Evolutionary conservation across 2,888 invertebrate genomes (phyloP).

Genomic region (Criorhina ranunculi): DNA sequence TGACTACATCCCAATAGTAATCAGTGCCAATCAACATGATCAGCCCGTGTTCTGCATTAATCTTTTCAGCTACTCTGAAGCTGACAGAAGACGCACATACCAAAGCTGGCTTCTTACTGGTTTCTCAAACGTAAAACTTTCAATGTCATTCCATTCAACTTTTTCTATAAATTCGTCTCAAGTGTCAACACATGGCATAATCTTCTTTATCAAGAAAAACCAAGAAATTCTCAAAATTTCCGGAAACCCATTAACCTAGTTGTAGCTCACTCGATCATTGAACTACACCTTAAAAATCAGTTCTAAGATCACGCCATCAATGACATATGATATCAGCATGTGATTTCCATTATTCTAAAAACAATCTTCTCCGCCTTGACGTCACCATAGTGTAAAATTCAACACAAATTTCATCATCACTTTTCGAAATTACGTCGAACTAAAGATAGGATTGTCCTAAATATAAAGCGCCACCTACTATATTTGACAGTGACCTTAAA

Average conservation of each 20-base stretch:
- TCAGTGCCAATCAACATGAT: too few species aligned
- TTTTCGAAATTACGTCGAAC: background rate
- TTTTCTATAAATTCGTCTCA: too few species aligned
- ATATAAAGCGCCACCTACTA: conserved; percentile 11
- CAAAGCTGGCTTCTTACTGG: too few species aligned
- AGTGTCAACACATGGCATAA: background rate
- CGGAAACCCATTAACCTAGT: background rate
- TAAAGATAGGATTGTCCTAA: background rate
- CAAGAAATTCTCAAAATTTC: background rate
- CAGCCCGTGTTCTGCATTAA: too few species aligned
- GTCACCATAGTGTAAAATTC: conserved; percentile 14
- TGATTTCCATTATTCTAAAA: conserved; percentile 3
- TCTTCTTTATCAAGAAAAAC: background rate
- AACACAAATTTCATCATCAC: conserved; percentile 21
- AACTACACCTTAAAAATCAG: background rate
- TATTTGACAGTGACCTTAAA: conserved; percentile 46
- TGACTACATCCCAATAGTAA: too few species aligned
- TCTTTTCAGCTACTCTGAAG: too few species aligned
- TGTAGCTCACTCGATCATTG: background rate
- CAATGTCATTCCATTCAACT: too few species aligned
- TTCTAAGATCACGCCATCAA: background rate
- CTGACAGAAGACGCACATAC: too few species aligned
- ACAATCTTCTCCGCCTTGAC: background rate
- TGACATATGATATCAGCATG: conserved; percentile 24
- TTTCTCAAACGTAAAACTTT: too few species aligned